Conservation (phyloP, 2,888 invertebrate species). For the Cistogaster globosa region DNA sequence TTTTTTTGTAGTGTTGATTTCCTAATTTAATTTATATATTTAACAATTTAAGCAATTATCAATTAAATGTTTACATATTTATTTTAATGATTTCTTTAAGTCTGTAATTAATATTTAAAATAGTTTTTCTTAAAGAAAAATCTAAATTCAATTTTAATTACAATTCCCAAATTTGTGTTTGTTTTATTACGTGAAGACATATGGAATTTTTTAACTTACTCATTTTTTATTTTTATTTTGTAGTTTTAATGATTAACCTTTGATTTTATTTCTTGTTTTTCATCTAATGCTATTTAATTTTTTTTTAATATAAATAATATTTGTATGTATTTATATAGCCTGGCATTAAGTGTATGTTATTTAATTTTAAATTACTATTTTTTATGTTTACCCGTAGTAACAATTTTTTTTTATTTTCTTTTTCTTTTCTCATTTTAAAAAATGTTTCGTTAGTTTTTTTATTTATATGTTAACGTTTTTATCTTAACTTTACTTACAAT, state of each 20-base stretch:
- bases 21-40: slow-evolving; percentile 54
- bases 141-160: slow-evolving; percentile 65
- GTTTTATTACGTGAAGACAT: slow-evolving; percentile 67
- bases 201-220: slow-evolving; percentile 51
- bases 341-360: slow-evolving; percentile 51
- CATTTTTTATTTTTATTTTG: slow-evolving; percentile 22
- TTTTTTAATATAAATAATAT: slow-evolving; percentile 38
- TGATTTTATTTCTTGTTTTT: slow-evolving; percentile 57
- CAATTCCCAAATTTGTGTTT: slow-evolving; percentile 24
- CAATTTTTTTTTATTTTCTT: slow-evolving; percentile 63
- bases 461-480: slow-evolving; percentile 74
- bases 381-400: slow-evolving; percentile 70
- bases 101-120: slow-evolving; percentile 62
- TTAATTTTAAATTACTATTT: slow-evolving; percentile 56
- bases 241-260: slow-evolving; percentile 61
- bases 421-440: slow-evolving; percentile 65
- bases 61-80: slow-evolving; percentile 47
- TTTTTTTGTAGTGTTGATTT: slow-evolving; percentile 56
- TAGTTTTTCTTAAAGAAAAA: slow-evolving; percentile 62
- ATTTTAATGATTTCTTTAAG: slow-evolving; percentile 34
- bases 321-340: slow-evolving; percentile 54
- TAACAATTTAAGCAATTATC: slow-evolving; percentile 67
- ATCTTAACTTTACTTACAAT: slow-evolving; percentile 67
- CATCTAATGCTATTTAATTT: slow-evolving; percentile 43
- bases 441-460: slow-evolving; percentile 71